A percentile compares a stretch with the other conserved stretches of the same genome.
These are phyloP conservation scores for Bradynema listronoti DNA, from an alignment of 1,140 invertebrate genomes.

Conservation along the genomic window DNA sequence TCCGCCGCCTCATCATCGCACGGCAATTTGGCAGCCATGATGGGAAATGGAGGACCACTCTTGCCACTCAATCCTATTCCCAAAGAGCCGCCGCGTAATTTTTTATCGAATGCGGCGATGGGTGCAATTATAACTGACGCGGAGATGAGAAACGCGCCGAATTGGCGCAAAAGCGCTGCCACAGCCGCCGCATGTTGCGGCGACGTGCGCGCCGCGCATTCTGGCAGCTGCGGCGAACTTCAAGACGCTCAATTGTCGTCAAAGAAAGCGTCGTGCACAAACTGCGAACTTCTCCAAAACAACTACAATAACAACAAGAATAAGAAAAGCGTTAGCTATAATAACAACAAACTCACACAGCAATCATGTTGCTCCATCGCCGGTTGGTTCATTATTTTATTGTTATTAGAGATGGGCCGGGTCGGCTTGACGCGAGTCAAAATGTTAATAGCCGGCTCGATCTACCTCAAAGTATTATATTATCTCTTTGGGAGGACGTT, in stretches of 20 bases:
- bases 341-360: no score
- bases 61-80: conserved; percentile 25
- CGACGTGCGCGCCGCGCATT: not conserved
- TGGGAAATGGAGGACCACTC: conserved; percentile 10
- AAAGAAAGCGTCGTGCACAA: not conserved
- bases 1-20: no score
- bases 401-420: no score
- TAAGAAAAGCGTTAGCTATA: no score
- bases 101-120: conserved; percentile 31
- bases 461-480: no score
- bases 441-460: no score
- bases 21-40: conserved; percentile 3
- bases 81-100: conserved; percentile 28
- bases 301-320: no score
- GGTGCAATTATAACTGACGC: conserved; percentile 22
- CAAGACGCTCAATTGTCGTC: not conserved
- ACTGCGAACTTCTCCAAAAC: not conserved
- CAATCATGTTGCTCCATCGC: no score
- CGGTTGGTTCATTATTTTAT: no score
- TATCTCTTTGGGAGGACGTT: no score
- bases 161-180: no score
- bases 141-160: not conserved
- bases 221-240: not conserved
- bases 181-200: not conserved
- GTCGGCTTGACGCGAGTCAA: no score